Evolutionary conservation across 2,113 vertebrate genomes (phyloP).

Genomic region (Hippocampus comes): DNA sequence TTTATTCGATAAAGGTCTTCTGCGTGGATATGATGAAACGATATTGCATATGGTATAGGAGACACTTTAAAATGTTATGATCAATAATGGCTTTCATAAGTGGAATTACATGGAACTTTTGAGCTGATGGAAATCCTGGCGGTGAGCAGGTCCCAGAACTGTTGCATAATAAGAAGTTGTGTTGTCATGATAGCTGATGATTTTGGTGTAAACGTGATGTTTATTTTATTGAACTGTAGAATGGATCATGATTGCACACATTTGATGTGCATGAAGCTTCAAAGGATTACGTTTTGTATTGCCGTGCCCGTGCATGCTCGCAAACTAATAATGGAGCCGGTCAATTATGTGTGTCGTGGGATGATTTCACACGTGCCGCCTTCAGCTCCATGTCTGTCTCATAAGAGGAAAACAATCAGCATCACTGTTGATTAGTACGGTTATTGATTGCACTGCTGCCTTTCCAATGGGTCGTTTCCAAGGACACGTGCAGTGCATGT

Average conservation of each 20-base stretch:
- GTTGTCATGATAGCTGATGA: constrained; percentile 24
- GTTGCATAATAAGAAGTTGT: constrained; percentile 38
- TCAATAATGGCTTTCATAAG: constrained; percentile 67
- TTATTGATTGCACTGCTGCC: constrained; percentile 72
- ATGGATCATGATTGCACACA: constrained; percentile 10
- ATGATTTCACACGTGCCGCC: constrained; percentile 36
- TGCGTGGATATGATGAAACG: constrained; percentile 16
- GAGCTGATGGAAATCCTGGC: constrained; percentile 66
- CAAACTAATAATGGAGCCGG: neutral
- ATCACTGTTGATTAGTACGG: constrained; percentile 66
- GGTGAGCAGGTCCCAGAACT: constrained; percentile 52
- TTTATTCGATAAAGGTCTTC: constrained; percentile 28
- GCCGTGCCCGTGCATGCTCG: neutral
- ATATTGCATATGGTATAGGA: constrained; percentile 19
- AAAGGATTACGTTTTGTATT: neutral
- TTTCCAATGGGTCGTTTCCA: constrained; percentile 54
- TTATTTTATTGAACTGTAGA: constrained; percentile 14
- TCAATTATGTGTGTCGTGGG: constrained; percentile 10
- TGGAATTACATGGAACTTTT: constrained; percentile 67
- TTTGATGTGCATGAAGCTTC: neutral
- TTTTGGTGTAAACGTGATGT: constrained; percentile 37
- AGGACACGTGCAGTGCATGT: constrained; percentile 37
- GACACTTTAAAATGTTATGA: constrained; percentile 61
- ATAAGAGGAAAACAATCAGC: constrained; percentile 69
- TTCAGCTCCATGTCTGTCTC: constrained; percentile 39